Base-by-base conservation (phyloP, 2,888 invertebrate species). In the Auanema freiburgensis region DNA sequence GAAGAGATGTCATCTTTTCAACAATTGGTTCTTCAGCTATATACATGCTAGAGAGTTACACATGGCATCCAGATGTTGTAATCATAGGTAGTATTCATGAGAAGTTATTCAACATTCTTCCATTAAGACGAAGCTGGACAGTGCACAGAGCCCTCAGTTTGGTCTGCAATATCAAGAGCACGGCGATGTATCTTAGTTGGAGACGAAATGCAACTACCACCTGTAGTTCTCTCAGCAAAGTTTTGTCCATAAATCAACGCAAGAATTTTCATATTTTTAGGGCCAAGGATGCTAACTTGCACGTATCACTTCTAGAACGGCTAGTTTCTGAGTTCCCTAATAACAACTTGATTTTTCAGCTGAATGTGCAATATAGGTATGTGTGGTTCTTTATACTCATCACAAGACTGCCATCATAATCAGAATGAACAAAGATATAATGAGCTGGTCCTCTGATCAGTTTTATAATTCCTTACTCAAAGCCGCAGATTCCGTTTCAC, bases 361-460 rank as follows among this genome's bases (percentile, higher is more conserved):
- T 81, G n/a, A 63, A 69, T 12, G 67, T 64, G 33, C 80, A 81
- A 61, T 78, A 77, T 59, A 57, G 63, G 63, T 63, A 24, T 21
- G 57, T n/a, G 16, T 4, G 4, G 2, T 23, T 52, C 24, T 52
- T 23, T 23, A 21, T 24, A 16, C 8, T 3, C 3, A n/a, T 52
- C 43, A 14, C n/a, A 12, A 11, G 12, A 43, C 43, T 43, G 12
- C n/a, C 43, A 43, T 11, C 43, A 18, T 46, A 21, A 55, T 40
- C 43, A 67, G 80, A 41, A 79, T 79, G 69, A 80, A 80, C 54
- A 63, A 64, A 18, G 64, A 69, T 40, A 82, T 81, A 23, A 79
- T 78, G 72, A 33, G 62, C 1, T 81, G 81, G 81, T 78, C 80
- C 14, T 79, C 72, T 43, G 65, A 74, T 6, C 41, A 60, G 6